Evolutionary conservation across 2,888 invertebrate genomes (phyloP).

Genomic region (Hyalella azteca): DNA sequence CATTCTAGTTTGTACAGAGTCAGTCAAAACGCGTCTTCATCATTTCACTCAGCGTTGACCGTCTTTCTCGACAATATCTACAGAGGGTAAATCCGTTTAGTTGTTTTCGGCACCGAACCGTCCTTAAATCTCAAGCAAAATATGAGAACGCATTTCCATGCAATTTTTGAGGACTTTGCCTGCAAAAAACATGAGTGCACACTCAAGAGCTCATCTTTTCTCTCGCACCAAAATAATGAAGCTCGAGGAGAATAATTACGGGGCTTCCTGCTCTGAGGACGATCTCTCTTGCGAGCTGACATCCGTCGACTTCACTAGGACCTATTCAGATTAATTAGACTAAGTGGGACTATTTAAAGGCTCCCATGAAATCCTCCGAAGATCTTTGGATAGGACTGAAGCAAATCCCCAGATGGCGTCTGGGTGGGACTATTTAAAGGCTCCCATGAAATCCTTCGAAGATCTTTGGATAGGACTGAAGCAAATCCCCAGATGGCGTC

Average conservation of each 20-base stretch:
- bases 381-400: background rate
- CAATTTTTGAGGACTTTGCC: too few species aligned
- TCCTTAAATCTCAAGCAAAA: too few species aligned
- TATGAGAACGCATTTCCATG: too few species aligned
- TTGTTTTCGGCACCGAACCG: too few species aligned
- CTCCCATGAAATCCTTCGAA: background rate
- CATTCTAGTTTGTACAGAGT: too few species aligned
- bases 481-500: background rate
- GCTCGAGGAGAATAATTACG: conserved; percentile 11
- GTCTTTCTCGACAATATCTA: too few species aligned
- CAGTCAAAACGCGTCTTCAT: too few species aligned
- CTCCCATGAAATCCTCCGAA: background rate
- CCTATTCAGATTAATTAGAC: conserved; percentile 28
- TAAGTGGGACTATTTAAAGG: conserved; percentile 22
- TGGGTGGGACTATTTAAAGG: conserved; percentile 13
- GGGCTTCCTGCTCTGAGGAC: background rate
- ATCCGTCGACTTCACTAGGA: background rate
- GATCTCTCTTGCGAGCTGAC: conserved; percentile 7
- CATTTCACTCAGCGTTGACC: too few species aligned
- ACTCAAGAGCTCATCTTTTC: background rate
- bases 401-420: background rate
- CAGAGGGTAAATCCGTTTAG: too few species aligned
- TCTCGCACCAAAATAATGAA: background rate
- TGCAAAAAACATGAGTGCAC: too few species aligned
- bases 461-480: background rate